Conservation (phyloP, 2,888 invertebrate species). For the Pasiphila rectangulata region DNA sequence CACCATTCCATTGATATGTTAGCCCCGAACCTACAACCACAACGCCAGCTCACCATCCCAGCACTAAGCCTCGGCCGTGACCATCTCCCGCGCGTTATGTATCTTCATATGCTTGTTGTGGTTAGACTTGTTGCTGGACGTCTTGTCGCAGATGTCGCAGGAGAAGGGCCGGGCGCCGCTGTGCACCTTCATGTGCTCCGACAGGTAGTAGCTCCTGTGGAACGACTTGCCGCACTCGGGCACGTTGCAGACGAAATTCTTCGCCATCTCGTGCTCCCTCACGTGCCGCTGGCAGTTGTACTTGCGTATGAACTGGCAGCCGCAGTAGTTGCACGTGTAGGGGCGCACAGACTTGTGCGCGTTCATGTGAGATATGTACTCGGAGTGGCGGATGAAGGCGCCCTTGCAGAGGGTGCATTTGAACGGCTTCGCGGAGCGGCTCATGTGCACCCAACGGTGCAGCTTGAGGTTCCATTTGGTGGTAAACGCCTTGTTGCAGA, state of each 20-base stretch:
- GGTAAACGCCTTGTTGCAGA: slow-evolving; percentile 92
- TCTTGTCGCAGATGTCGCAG: slow-evolving; percentile 94
- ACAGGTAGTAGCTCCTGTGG: slow-evolving; percentile 92
- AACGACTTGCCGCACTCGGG: slow-evolving; percentile 90
- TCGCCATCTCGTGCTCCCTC: slow-evolving; percentile 88
- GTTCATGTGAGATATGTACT: slow-evolving; percentile 91
- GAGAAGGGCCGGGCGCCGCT: slow-evolving; percentile 90
- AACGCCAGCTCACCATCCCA: too few species aligned
- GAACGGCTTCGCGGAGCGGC: slow-evolving; percentile 90
- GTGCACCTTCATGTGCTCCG: slow-evolving; percentile 93
- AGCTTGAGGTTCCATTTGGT: slow-evolving; percentile 95
- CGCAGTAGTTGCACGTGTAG: slow-evolving; percentile 94
- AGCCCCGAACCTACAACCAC: background rate
- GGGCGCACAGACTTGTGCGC: slow-evolving; percentile 91
- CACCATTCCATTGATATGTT: slow-evolving; percentile 3
- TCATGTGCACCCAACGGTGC: slow-evolving; percentile 94
- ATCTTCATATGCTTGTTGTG: slow-evolving; percentile 95
- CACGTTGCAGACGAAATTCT: slow-evolving; percentile 87
- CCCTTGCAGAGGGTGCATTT: slow-evolving; percentile 91
- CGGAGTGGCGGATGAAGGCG: slow-evolving; percentile 90
- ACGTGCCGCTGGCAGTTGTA: slow-evolving; percentile 94
- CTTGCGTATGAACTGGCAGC: slow-evolving; percentile 92
- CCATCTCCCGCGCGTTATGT: slow-evolving; percentile 92
- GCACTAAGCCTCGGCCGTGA: slow-evolving; percentile 88
- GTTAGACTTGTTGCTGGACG: slow-evolving; percentile 93